Evolutionary conservation across 1,140 invertebrate species (phyloP).

Genomic region (Nixonia krombeini): DNA sequence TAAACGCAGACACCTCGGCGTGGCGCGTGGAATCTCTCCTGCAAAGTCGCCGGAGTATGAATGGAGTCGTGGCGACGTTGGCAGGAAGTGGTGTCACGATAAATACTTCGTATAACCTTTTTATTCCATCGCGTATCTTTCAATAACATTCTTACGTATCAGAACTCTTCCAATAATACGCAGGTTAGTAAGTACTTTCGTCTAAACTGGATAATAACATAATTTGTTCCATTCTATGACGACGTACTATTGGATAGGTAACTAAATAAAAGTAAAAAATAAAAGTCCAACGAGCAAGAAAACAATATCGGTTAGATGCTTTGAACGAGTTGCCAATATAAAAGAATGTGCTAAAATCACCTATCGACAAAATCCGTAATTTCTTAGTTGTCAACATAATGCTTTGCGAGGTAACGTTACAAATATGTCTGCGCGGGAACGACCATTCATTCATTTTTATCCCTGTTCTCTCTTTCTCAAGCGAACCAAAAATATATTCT

Average conservation of each 20-base stretch:
- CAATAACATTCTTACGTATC: conserved; percentile 15
- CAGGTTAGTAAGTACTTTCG: conserved; percentile 29
- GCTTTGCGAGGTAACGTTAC: too few relatives aligned
- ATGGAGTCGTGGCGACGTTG: conserved; percentile 58
- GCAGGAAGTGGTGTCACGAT: conserved; percentile 60
- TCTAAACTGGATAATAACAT: conserved; percentile 50
- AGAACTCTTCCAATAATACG: conserved; percentile 53
- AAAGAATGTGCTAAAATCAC: too few relatives aligned
- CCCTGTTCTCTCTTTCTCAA: too few relatives aligned
- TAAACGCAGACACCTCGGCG: conserved; percentile 26
- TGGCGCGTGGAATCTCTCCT: conserved; percentile 27
- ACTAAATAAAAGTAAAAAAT: too few relatives aligned
- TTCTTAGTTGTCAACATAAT: too few relatives aligned
- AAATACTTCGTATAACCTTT: conserved; percentile 52
- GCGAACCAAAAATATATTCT: too few relatives aligned
- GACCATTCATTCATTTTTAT: too few relatives aligned
- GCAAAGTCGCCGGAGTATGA: conserved; percentile 50
- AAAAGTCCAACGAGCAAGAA: too few relatives aligned
- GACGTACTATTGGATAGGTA: neutral
- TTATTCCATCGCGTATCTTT: conserved; percentile 19
- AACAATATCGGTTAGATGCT: too few relatives aligned
- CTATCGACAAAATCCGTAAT: too few relatives aligned
- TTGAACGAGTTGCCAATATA: too few relatives aligned
- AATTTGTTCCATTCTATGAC: conserved; percentile 23
- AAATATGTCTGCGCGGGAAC: too few relatives aligned